These are phyloP conservation scores for Isotomurus palustris DNA, from an alignment of 2,888 invertebrate species.

Conservation along the genomic window DNA sequence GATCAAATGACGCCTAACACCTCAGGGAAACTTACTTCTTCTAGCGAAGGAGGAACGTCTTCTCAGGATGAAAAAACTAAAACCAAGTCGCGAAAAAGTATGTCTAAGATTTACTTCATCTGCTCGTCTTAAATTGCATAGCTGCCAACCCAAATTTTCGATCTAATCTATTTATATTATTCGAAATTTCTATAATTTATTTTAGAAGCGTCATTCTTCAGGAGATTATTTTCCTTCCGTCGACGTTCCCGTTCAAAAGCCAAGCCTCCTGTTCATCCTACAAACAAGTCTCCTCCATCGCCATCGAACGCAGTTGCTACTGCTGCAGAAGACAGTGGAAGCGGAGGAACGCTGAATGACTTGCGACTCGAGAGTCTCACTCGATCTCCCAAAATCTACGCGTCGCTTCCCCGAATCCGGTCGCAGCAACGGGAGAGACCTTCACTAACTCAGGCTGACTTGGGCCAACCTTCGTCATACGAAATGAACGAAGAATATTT, in stretches of 20 bases:
- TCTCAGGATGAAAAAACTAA: too few species aligned
- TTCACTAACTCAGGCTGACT: background rate
- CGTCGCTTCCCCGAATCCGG: background rate
- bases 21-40: slow-evolving; percentile 1
- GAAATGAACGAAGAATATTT: too few species aligned
- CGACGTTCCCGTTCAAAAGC: slow-evolving; percentile 17
- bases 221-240: slow-evolving; percentile 30
- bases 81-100: too few species aligned
- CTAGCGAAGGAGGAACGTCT: too few species aligned
- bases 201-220: slow-evolving; percentile 25
- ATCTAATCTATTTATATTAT: too few species aligned
- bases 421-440: background rate
- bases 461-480: too few species aligned
- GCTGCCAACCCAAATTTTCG: background rate
- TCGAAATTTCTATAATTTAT: background rate
- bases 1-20: background rate
- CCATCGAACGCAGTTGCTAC: too few species aligned
- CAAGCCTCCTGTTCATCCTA: background rate
- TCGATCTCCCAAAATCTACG: slow-evolving; percentile 16
- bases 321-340: too few species aligned
- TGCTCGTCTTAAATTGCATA: too few species aligned
- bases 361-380: slow-evolving; percentile 17
- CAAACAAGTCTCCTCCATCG: too few species aligned
- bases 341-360: too few species aligned
- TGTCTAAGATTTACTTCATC: too few species aligned